Base-by-base conservation (phyloP, 2,888 invertebrate species). In the Laspeyria flexula region DNA sequence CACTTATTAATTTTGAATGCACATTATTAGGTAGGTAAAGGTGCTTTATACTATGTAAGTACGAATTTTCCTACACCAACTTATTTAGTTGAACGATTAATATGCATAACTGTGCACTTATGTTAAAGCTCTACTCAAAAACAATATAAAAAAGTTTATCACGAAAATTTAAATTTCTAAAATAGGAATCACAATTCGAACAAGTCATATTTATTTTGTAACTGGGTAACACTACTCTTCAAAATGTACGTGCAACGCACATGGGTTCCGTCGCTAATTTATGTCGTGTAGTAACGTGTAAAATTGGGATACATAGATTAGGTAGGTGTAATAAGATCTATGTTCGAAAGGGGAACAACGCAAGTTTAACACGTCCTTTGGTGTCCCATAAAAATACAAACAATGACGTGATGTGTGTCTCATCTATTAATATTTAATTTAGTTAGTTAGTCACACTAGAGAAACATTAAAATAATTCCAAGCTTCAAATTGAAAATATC, bases 261-360 rank as follows among this genome's bases (percentile, higher is more conserved):
- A 67, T 67, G 70, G 70, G 63, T 65, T 61, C 53, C 50, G 47
- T 61, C 49, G 55, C 52, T 62, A 70, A 71, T 71, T 70, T 64
- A 69, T n/a, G n/a, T n/a, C 51, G 65, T 43, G 55, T 61, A 60
- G 59, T 63, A 43, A 56, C 51, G 52, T 48, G 55, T 55, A 58
- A 62, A 68, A 69, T 69, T 65, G 57, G 65, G 65, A 61, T 62
- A 64, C 56, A 49, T 44, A 60, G 65, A 57, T 68, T 65, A 67
- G n/a, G n/a, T n/a, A n/a, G n/a, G n/a, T n/a, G n/a, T 60, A 54
- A 59, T 40, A 52, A 56, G 58, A 63, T 64, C 54, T 60, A 56
- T 65, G 55, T 40, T 52, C 25, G 21, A n/a, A 51, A 45, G 51
- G 55, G 55, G 34, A 35, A 30, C 30, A 53, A 35, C 12, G 41